Evolutionary conservation across 2,888 invertebrate genomes (phyloP), one percentile per base, ranked within the genome.

Genomic region (Ornithoptera priamus): DNA sequence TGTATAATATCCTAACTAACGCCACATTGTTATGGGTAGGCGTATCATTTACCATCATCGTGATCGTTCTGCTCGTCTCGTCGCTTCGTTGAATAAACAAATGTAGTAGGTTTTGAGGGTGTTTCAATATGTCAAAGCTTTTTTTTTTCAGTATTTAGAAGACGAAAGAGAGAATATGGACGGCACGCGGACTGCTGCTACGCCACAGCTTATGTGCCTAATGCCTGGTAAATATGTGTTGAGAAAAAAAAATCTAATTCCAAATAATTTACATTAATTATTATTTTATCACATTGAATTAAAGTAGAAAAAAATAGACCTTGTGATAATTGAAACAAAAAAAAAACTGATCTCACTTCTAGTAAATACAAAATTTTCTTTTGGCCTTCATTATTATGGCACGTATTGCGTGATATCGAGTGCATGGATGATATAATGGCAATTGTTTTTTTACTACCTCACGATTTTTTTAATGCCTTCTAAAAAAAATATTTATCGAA

Each of bases 161-260:
- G 91, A 93, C 72, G 94, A 93, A 74, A 85, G 93, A 67, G 90
- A 92, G 64, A 93, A 90, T 68, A 87, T 93, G 66, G 94, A 94
- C 75, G 90, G 93, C 22, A 89, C 89, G 50, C 93, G 93, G 74
- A 93, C 83, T 68, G 86, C 91, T 46, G 86, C 93, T 70, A 94
- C 93, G 72, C 94, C 95, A 17, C 94, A 94, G 76, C 93, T 94
- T 73, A 93, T 94, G 90, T 94, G 94, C 76, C 89, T 95, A 53
- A 94, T 93, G 93, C 92, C 93, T 62, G 93, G 93, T 79, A 64
- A 50, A 53, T 42, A 12, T 46, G 36, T 50, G 50, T 18, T 50
- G 18, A 50, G 1, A 1, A 15, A 15, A 50, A 50, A 15, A 17
- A 17, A 50, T 30, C 30, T 17, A 17, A 50, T 17, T 17, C 50